phyloP scores from a whole-genome alignment of 2,888 invertebrate species.

The Fragum sueziense region DNA sequence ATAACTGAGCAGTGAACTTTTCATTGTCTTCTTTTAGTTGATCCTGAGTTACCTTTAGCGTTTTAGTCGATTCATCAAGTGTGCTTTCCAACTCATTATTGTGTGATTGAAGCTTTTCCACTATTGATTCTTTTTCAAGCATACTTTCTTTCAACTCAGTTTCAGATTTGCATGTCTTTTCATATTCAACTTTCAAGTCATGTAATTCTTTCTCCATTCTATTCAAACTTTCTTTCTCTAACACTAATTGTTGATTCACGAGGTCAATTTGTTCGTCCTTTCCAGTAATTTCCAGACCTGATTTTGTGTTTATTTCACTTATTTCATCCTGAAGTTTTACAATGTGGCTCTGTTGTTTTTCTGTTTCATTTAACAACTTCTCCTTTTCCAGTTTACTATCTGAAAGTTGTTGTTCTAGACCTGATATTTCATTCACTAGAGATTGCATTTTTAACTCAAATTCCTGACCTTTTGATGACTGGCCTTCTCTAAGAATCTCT shows the following conservation, averaged over 20 bases:
- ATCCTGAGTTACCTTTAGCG: not conserved
- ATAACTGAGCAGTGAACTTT: not conserved
- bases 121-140: not conserved
- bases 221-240: not conserved
- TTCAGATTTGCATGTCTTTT: not conserved
- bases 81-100: not conserved
- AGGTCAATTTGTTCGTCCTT: not conserved
- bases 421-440: constrained; percentile 70
- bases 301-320: not conserved
- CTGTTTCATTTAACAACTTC: constrained; percentile 18
- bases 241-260: not conserved
- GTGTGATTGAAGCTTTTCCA: not conserved
- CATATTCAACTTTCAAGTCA: not conserved
- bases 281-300: not conserved
- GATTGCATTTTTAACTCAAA: constrained; percentile 70
- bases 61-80: not conserved
- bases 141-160: not conserved
- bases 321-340: not conserved
- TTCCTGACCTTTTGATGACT: constrained; percentile 82
- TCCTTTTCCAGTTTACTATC: constrained; percentile 33
- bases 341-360: not conserved
- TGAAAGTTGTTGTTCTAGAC: constrained; percentile 68
- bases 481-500: constrained; percentile 81
- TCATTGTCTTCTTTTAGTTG: not conserved
- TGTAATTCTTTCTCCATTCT: not conserved